Evolutionary conservation across 2,797 vertebrate species (phyloP).

Genomic region (Harpagifer antarcticus): DNA sequence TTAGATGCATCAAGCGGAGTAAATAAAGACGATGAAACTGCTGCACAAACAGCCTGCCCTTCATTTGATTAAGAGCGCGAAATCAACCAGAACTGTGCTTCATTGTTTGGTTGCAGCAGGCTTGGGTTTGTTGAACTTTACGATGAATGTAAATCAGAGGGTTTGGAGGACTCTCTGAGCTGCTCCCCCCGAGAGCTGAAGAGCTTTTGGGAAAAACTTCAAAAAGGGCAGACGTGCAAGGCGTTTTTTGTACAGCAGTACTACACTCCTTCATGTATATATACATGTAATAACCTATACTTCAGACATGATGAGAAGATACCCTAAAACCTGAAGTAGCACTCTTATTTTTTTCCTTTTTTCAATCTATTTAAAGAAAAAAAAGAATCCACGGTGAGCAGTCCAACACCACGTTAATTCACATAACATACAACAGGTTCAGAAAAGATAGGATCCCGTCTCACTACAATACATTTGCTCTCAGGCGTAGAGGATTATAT

Average conservation of each 20-base stretch:
- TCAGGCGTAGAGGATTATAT: conserved; percentile 66
- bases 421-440: conserved; percentile 16
- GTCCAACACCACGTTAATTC: conserved; percentile 19
- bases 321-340: not conserved
- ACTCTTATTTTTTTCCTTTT: not conserved
- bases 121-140: conserved; percentile 55
- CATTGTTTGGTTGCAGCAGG: conserved; percentile 19
- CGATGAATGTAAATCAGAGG: conserved; percentile 50
- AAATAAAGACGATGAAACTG: conserved; percentile 56
- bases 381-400: not conserved
- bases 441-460: conserved; percentile 36
- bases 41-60: conserved; percentile 52
- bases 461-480: conserved; percentile 45
- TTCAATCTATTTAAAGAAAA: not conserved
- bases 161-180: conserved; percentile 42
- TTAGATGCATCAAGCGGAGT: conserved; percentile 44
- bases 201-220: conserved; percentile 38
- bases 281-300: conserved; percentile 15
- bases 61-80: conserved; percentile 61
- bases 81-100: conserved; percentile 37
- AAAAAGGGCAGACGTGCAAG: conserved; percentile 43
- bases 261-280: not conserved
- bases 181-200: conserved; percentile 42
- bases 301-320: conserved; percentile 5
- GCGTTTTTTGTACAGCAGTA: not conserved